Conservation (phyloP, 2,888 invertebrate genomes). For the Oeneis ivallda region DNA sequence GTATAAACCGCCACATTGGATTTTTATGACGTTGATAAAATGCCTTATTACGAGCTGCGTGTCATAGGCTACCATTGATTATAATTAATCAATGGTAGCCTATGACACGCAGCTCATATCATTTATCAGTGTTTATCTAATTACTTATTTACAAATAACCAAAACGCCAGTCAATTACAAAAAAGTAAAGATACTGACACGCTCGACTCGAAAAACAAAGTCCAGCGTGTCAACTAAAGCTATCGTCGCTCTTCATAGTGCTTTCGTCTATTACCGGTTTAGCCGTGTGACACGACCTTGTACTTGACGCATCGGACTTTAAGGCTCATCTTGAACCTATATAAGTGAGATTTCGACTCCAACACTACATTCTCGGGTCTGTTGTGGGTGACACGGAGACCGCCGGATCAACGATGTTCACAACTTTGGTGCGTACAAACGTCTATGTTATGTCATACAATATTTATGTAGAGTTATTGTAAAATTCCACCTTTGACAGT, state of each 20-base stretch:
- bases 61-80: too few species aligned
- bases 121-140: too few species aligned
- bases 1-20: too few species aligned
- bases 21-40: too few species aligned
- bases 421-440: slow-evolving; percentile 62
- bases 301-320: slow-evolving; percentile 48
- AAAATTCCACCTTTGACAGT: background rate
- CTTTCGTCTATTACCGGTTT: slow-evolving; percentile 44
- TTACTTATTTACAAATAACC: too few species aligned
- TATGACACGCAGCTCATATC: too few species aligned
- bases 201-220: slow-evolving; percentile 8
- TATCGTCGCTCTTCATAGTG: slow-evolving; percentile 38
- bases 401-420: slow-evolving; percentile 54
- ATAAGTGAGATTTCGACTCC: slow-evolving; percentile 57
- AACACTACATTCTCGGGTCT: slow-evolving; percentile 61
- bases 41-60: too few species aligned
- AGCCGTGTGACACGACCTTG: slow-evolving; percentile 59
- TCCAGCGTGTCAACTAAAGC: slow-evolving; percentile 31
- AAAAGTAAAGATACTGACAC: background rate
- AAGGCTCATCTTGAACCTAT: slow-evolving; percentile 52
- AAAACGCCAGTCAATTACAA: background rate
- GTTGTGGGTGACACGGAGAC: slow-evolving; percentile 49
- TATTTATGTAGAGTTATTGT: background rate
- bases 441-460: background rate
- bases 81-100: too few species aligned